These are phyloP conservation scores for Hedychridium roseum DNA, from an alignment of 2,888 invertebrate genomes.

Conservation along the genomic window DNA sequence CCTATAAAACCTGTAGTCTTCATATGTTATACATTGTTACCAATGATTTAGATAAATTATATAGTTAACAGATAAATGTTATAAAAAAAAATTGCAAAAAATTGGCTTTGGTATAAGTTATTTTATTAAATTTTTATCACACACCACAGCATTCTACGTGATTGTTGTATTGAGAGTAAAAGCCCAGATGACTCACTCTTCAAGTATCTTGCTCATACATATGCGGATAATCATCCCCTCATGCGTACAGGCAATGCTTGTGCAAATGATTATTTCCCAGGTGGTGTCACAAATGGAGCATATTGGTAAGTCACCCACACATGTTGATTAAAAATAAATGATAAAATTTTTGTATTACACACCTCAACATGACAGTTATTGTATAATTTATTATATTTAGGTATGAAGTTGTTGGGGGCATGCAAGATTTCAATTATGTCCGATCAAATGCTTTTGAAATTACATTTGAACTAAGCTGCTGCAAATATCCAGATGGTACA, in stretches of 20 bases:
- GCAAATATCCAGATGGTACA: slow-evolving; percentile 84
- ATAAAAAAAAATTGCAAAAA: no score
- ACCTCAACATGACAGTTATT: slow-evolving; percentile 5
- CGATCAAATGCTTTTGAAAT: slow-evolving; percentile 96
- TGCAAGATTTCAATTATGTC: slow-evolving; percentile 98
- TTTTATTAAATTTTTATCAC: slow-evolving; percentile 13
- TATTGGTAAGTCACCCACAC: slow-evolving; percentile 78
- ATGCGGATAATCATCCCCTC: slow-evolving; percentile 76
- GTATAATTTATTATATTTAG: slow-evolving; percentile 40
- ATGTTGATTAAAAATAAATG: not conserved
- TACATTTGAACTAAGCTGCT: slow-evolving; percentile 95
- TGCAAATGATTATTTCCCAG: slow-evolving; percentile 75
- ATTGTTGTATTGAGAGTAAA: slow-evolving; percentile 77
- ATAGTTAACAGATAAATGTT: no score
- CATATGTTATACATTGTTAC: no score
- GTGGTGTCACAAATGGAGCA: slow-evolving; percentile 92
- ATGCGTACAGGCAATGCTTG: slow-evolving; percentile 82
- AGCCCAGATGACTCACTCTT: slow-evolving; percentile 87
- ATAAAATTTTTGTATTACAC: slow-evolving; percentile 1
- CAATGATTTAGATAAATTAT: no score
- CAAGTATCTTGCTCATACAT: slow-evolving; percentile 77
- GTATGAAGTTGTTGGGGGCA: slow-evolving; percentile 77
- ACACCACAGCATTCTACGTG: slow-evolving; percentile 65
- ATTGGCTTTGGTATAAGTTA: no score
- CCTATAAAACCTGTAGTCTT: no score